A percentile compares a stretch with the other conserved stretches of the same genome.
phyloP scores from a whole-genome alignment of 2,888 invertebrate species.

The Plagodis pulveraria region DNA sequence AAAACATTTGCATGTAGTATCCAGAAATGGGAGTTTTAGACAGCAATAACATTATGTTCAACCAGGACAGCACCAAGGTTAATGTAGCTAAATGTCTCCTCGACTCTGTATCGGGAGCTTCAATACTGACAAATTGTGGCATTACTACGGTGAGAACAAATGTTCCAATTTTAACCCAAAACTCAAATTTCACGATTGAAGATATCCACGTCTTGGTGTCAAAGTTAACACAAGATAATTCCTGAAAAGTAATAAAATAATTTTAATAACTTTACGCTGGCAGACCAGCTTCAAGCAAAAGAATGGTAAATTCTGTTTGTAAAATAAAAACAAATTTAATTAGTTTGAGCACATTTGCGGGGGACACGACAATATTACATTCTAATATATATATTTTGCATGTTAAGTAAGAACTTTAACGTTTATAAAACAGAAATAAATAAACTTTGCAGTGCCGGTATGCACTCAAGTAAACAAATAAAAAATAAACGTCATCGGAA shows the following conservation, averaged over 20 bases:
- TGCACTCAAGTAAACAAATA: too few species aligned
- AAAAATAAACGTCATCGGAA: too few species aligned
- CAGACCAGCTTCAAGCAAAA: too few species aligned
- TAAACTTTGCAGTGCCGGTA: too few species aligned
- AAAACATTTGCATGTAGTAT: conserved; percentile 84
- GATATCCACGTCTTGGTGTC: neutral
- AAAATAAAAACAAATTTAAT: too few species aligned
- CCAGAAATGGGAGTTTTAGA: conserved; percentile 83
- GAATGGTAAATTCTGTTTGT: too few species aligned
- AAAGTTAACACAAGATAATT: neutral
- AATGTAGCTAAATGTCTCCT: conserved; percentile 12
- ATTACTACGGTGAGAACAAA: conserved; percentile 6
- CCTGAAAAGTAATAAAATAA: neutral
- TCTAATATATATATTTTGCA: too few species aligned
- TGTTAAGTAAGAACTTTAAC: too few species aligned
- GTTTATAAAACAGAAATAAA: too few species aligned
- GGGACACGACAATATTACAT: too few species aligned
- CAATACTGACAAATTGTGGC: neutral
- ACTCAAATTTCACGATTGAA: conserved; percentile 6
- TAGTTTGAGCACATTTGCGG: too few species aligned
- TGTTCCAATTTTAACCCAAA: conserved; percentile 13
- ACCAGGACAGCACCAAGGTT: conserved; percentile 63
- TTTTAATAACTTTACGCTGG: too few species aligned
- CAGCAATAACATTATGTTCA: conserved; percentile 82
- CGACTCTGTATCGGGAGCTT: conserved; percentile 2